Evolutionary conservation across 2,888 invertebrate genomes (phyloP).

Genomic region (Pandemis cinnamomeana): DNA sequence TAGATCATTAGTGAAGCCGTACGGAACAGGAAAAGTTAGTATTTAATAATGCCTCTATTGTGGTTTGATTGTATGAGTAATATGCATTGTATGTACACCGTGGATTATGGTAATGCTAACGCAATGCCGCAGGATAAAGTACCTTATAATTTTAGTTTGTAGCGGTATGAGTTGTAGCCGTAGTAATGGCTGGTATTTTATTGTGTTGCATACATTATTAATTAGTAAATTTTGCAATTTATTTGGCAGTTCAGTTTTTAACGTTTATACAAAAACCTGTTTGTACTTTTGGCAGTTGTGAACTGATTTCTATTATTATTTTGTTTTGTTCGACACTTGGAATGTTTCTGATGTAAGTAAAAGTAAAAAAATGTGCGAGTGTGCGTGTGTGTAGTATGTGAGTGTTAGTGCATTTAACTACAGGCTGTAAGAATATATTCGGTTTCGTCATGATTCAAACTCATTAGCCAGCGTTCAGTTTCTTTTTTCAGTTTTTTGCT

Average conservation of each 20-base stretch:
- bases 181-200: conserved; percentile 24
- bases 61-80: conserved; percentile 31
- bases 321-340: no score
- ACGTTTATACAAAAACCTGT: no score
- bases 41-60: conserved; percentile 35
- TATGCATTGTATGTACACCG: conserved; percentile 30
- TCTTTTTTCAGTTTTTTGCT: no score
- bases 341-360: no score
- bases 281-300: no score
- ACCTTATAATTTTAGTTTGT: conserved; percentile 39
- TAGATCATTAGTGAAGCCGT: background rate
- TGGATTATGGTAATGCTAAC: conserved; percentile 39
- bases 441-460: no score
- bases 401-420: no score
- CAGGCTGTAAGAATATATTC: no score
- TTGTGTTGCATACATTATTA: background rate
- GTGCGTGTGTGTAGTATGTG: no score
- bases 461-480: no score
- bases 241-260: background rate
- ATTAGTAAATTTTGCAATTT: background rate
- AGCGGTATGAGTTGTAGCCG: conserved; percentile 31
- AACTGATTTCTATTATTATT: no score
- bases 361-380: no score
- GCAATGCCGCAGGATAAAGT: conserved; percentile 37
- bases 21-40: conserved; percentile 26